These are phyloP conservation scores for Orthonyx spaldingii DNA, from an alignment of 2,113 vertebrate genomes.

Conservation along the genomic window DNA sequence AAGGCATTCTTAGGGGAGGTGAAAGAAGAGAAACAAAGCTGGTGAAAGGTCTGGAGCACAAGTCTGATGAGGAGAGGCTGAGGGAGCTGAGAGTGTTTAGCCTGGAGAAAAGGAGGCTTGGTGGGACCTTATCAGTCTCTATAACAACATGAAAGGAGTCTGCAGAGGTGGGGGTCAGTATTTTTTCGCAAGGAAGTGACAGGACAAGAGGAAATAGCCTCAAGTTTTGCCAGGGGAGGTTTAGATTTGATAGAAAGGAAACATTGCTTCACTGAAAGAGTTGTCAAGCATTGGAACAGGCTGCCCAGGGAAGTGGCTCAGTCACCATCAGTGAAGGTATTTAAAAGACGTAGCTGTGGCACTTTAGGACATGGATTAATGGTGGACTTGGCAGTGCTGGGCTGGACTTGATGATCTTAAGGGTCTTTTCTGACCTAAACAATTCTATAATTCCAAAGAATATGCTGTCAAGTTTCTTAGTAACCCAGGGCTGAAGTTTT, in stretches of 20 bases:
- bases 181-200: background rate
- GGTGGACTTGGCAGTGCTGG: background rate
- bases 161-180: background rate
- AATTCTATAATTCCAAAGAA: background rate
- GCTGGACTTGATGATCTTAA: too few species aligned
- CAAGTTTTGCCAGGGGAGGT: background rate
- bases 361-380: background rate
- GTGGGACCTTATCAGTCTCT: background rate
- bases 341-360: background rate
- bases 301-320: background rate
- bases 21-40: background rate
- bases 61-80: background rate
- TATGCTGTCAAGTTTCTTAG: background rate
- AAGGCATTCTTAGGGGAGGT: background rate
- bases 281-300: background rate
- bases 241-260: background rate
- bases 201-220: background rate
- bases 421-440: background rate
- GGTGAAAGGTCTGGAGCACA: background rate
- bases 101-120: background rate
- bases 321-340: background rate
- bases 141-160: background rate
- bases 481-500: background rate
- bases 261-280: background rate
- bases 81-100: background rate